Evolutionary conservation across 2,888 invertebrate species (phyloP).

Genomic region (Pammene fasciana): DNA sequence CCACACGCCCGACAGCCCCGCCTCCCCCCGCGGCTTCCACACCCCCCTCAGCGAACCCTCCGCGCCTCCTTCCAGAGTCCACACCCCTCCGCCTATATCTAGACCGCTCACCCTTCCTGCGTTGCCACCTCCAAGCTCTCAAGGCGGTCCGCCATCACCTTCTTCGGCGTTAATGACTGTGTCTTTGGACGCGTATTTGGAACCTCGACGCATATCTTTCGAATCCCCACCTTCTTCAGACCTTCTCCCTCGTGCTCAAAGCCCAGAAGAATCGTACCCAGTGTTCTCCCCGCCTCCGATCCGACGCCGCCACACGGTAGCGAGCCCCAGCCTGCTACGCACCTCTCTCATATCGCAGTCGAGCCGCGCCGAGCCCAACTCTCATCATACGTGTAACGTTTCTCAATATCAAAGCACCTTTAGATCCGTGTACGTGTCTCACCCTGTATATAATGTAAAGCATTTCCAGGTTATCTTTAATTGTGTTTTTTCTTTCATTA

Average conservation of each 20-base stretch:
- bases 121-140: constrained; percentile 58
- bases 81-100: constrained; percentile 53
- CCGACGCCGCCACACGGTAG: constrained; percentile 86
- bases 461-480: constrained; percentile 52
- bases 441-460: constrained; percentile 75
- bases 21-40: constrained; percentile 86
- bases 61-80: constrained; percentile 73
- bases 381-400: constrained; percentile 96
- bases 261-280: constrained; percentile 92
- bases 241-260: constrained; percentile 85
- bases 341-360: constrained; percentile 90
- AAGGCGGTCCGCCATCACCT: constrained; percentile 87
- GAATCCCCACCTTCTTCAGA: constrained; percentile 90
- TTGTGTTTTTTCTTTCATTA: constrained; percentile 56
- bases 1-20: constrained; percentile 87
- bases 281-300: constrained; percentile 93
- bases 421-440: constrained; percentile 43
- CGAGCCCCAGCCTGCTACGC: constrained; percentile 81
- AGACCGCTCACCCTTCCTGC: constrained; percentile 83
- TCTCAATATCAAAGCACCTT: constrained; percentile 32
- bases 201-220: constrained; percentile 92
- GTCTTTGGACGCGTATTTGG: constrained; percentile 93
- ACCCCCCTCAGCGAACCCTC: constrained; percentile 87
- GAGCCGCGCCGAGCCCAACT: constrained; percentile 87
- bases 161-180: constrained; percentile 93